Evolutionary conservation across 2,113 vertebrate species (phyloP).

Genomic region (Romanogobio albipinnatus): DNA sequence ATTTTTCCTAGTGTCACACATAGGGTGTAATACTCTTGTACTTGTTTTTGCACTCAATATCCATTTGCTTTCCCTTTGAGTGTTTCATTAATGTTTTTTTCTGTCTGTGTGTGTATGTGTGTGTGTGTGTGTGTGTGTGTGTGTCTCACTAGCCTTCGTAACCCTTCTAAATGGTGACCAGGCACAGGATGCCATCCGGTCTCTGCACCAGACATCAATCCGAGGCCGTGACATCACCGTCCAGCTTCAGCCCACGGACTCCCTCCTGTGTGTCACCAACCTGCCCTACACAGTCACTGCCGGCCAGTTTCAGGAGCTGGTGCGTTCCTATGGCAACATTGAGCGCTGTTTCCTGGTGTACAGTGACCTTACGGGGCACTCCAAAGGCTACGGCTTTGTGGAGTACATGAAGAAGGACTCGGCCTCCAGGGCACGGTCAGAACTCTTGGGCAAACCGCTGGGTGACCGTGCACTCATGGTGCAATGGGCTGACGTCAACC

Average conservation of each 20-base stretch:
- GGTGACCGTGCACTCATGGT: slow-evolving; percentile 87
- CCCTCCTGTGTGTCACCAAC: slow-evolving; percentile 93
- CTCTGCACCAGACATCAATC: slow-evolving; percentile 86
- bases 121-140: slow-evolving; percentile 57
- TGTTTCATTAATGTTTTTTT: slow-evolving; percentile 57
- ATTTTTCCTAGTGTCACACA: background rate
- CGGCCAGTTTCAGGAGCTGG: slow-evolving; percentile 91
- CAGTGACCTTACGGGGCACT: slow-evolving; percentile 87
- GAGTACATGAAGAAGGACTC: slow-evolving; percentile 99
- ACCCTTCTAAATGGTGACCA: slow-evolving; percentile 95
- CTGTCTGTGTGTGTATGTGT: slow-evolving; percentile 51
- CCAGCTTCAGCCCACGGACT: slow-evolving; percentile 94
- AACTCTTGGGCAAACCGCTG: slow-evolving; percentile 88
- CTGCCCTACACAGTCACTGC: slow-evolving; percentile 83
- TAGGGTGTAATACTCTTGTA: background rate
- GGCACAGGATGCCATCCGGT: slow-evolving; percentile 90
- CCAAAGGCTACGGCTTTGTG: slow-evolving; percentile 97
- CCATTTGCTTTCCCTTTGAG: slow-evolving; percentile 4
- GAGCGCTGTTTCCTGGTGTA: slow-evolving; percentile 96
- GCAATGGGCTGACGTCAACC: slow-evolving; percentile 98
- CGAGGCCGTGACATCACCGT: slow-evolving; percentile 89
- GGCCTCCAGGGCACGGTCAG: slow-evolving; percentile 89
- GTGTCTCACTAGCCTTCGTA: slow-evolving; percentile 86
- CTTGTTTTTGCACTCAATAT: slow-evolving; percentile 30
- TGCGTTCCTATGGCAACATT: slow-evolving; percentile 91